Conservation (phyloP, 2,113 vertebrate species). For the Lycaon pictus region DNA sequence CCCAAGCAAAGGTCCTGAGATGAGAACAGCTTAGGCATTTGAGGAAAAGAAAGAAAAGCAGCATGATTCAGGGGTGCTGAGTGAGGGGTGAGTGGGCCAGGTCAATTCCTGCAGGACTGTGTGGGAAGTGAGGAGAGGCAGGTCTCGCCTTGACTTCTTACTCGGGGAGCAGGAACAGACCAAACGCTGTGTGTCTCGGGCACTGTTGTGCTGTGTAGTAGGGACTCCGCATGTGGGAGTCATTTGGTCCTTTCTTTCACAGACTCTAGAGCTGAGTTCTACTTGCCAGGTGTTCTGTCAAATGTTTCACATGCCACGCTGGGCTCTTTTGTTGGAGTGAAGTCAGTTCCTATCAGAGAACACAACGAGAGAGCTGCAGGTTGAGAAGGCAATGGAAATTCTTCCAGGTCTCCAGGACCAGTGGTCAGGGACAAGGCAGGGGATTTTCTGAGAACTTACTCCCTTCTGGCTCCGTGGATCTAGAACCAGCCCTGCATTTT, state of each 20-base stretch:
- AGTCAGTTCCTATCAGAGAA: neutral
- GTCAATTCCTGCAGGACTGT: fast-evolving
- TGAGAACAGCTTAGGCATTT: too few relatives aligned
- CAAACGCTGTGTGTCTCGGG: neutral
- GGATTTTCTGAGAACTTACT: neutral
- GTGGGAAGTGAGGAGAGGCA: neutral
- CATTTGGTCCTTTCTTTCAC: neutral
- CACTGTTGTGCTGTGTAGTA: neutral
- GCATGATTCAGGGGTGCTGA: fast-evolving
- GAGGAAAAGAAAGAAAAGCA: neutral
- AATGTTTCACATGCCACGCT: neutral
- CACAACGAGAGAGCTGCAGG: neutral
- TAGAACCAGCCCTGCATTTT: conserved; percentile 16
- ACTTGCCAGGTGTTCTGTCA: neutral
- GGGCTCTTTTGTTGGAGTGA: neutral
- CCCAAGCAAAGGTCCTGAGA: neutral
- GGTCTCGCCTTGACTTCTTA: neutral
- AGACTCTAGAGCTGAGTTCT: neutral
- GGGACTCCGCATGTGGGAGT: neutral
- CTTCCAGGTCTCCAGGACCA: neutral
- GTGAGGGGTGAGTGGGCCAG: too few relatives aligned
- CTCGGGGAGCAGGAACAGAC: neutral
- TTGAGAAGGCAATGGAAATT: neutral
- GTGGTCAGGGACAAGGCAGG: neutral
- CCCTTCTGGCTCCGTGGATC: neutral